Evolutionary conservation across 2,888 invertebrate genomes (phyloP).

Genomic region (Apotomis turbidana): DNA sequence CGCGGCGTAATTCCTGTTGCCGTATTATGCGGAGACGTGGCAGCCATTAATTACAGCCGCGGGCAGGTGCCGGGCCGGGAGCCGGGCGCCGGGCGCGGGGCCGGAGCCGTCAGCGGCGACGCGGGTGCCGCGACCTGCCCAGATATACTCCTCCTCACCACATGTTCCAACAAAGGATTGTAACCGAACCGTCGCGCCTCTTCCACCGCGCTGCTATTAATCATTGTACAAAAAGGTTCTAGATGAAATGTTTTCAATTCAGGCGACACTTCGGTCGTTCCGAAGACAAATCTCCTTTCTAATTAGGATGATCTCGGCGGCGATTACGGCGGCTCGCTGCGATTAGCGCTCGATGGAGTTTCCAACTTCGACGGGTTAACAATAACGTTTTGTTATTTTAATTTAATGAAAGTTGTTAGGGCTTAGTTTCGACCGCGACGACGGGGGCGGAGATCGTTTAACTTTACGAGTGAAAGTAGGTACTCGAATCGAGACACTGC

Average conservation of each 20-base stretch:
- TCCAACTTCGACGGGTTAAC: conserved; percentile 20
- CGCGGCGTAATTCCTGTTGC: conserved; percentile 16
- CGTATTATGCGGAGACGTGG: background rate
- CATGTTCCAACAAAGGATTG: background rate
- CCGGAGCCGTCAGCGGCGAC: background rate
- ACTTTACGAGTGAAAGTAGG: conserved; percentile 1
- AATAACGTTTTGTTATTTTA: conserved; percentile 37
- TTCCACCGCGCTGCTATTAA: conserved; percentile 25
- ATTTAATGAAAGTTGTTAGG: conserved; percentile 33
- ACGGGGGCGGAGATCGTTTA: background rate
- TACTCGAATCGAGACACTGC: background rate
- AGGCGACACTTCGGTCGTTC: conserved; percentile 35
- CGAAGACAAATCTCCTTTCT: conserved; percentile 37
- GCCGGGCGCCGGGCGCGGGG: background rate
- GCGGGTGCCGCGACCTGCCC: background rate
- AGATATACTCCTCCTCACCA: background rate
- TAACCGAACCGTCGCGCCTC: too few relatives aligned
- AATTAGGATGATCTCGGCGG: conserved; percentile 38
- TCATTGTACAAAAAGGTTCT: conserved; percentile 35
- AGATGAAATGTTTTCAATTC: conserved; percentile 41
- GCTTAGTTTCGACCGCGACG: conserved; percentile 10
- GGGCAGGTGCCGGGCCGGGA: background rate
- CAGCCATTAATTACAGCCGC: conserved; percentile 5
- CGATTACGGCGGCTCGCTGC: conserved; percentile 24
- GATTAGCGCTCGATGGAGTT: conserved; percentile 37